phyloP scores from a whole-genome alignment of 2,797 vertebrate species.

The Sphenodon punctatus region DNA sequence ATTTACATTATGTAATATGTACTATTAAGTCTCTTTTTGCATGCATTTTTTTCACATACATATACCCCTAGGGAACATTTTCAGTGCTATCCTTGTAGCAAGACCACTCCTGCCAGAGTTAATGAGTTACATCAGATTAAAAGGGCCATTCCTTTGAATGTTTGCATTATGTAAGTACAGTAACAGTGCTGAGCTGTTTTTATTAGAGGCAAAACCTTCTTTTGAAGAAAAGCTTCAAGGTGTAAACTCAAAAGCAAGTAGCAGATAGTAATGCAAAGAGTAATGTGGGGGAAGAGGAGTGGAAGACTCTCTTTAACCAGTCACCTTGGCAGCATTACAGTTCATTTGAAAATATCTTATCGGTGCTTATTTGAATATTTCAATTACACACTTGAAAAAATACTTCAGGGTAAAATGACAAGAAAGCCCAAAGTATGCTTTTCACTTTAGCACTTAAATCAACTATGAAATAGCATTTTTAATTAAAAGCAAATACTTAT shows the following conservation, averaged over 20 bases:
- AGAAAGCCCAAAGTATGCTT: conserved; percentile 18
- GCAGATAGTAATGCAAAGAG: conserved; percentile 17
- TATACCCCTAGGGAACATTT: background rate
- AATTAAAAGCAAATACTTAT: conserved; percentile 37
- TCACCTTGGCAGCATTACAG: conserved; percentile 13
- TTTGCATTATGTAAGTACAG: conserved; percentile 4
- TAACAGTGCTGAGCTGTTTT: background rate
- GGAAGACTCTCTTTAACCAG: conserved; percentile 23
- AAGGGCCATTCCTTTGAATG: conserved; percentile 38
- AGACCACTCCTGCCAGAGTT: conserved; percentile 17
- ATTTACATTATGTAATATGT: no score
- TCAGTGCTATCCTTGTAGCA: background rate
- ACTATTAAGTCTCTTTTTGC: no score
- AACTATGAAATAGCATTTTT: conserved; percentile 36
- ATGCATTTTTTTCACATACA: no score
- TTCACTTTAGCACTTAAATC: conserved; percentile 36
- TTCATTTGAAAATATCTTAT: conserved; percentile 39
- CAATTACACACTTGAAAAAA: conserved; percentile 59
- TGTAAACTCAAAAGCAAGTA: conserved; percentile 24
- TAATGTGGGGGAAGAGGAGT: background rate
- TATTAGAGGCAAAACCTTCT: conserved; percentile 16
- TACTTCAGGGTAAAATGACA: conserved; percentile 21
- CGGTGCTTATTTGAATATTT: conserved; percentile 49
- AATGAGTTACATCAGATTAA: conserved; percentile 38
- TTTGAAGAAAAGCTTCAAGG: conserved; percentile 4